Conservation (phyloP, 2,113 vertebrate species). For the Tenrec ecaudatus region DNA sequence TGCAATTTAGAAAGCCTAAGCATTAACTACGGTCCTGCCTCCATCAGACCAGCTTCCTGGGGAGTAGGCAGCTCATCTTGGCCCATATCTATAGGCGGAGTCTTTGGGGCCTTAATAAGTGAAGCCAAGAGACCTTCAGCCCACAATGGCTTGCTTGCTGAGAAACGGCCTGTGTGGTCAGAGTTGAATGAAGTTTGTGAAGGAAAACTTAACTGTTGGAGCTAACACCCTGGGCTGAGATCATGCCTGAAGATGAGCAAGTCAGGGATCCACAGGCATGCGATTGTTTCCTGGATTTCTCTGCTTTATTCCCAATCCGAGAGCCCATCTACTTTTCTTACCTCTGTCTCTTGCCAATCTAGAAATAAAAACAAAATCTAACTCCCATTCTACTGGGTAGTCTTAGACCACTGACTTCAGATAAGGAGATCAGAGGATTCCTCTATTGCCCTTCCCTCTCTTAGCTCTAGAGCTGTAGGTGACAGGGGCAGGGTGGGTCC, state of each 20-base stretch:
- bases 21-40: neutral
- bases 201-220: neutral
- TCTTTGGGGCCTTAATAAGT: neutral
- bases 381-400: neutral
- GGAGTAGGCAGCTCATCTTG: neutral
- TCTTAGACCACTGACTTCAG: neutral
- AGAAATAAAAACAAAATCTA: conserved; percentile 8
- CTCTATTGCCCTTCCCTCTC: neutral
- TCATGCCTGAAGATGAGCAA: neutral
- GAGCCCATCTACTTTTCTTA: neutral
- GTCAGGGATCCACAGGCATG: neutral
- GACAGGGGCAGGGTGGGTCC: neutral
- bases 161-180: neutral
- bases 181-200: neutral
- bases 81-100: neutral
- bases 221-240: neutral
- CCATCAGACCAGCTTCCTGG: neutral
- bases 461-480: neutral
- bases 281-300: neutral
- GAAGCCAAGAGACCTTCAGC: fast-evolving
- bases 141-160: neutral
- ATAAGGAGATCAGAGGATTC: neutral
- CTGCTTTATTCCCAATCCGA: neutral
- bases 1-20: neutral
- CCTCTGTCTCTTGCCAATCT: neutral